Percentiles rank a stretch among this genome's conserved stretches.
These are phyloP conservation scores for Epinephelus fuscoguttatus DNA, from an alignment of 2,113 vertebrate genomes.

Conservation along the genomic window DNA sequence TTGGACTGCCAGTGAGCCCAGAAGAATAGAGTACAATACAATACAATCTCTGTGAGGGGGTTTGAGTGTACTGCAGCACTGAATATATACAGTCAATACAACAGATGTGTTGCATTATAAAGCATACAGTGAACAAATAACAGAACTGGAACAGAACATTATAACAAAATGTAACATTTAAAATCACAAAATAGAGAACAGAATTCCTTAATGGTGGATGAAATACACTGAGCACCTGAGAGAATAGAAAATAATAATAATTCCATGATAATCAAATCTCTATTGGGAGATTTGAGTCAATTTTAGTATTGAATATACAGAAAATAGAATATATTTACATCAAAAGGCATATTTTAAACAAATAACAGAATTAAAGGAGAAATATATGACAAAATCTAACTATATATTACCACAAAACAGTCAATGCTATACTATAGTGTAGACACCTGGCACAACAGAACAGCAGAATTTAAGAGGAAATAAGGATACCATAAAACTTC, in stretches of 20 bases:
- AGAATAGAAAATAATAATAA: not conserved
- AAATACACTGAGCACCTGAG: not conserved
- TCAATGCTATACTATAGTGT: too few species aligned
- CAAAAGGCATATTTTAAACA: not conserved
- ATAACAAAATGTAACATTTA: not conserved
- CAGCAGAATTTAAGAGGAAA: not conserved
- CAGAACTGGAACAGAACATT: not conserved
- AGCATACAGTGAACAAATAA: not conserved
- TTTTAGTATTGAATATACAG: not conserved
- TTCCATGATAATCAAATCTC: too few species aligned
- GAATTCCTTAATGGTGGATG: not conserved
- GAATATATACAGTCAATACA: not conserved
- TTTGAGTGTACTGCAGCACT: not conserved
- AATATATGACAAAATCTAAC: too few species aligned
- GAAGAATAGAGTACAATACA: not conserved
- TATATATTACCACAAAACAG: too few species aligned
- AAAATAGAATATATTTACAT: not conserved
- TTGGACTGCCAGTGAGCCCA: slow-evolving; percentile 19
- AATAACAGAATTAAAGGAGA: not conserved
- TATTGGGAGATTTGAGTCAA: not conserved
- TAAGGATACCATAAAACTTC: too few species aligned
- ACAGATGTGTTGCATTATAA: not conserved
- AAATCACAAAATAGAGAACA: slow-evolving; percentile 2
- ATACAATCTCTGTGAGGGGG: not conserved
- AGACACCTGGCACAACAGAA: not conserved